phyloP scores from a whole-genome alignment of 2,797 vertebrate species.

The Valencia hispanica region DNA sequence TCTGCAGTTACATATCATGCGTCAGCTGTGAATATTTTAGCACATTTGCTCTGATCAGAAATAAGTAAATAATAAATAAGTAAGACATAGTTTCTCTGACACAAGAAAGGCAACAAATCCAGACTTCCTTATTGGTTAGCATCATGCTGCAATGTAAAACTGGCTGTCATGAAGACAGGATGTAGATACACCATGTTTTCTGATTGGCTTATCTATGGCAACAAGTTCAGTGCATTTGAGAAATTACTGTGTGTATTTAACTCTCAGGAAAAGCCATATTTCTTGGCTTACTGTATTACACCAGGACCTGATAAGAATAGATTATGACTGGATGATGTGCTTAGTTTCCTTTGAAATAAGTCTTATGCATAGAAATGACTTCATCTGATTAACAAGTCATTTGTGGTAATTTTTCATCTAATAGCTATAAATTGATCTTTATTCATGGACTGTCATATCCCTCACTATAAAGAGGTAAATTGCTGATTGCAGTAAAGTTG shows the following conservation, averaged over 20 bases:
- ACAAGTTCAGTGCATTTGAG: conserved; percentile 62
- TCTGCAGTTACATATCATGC: conserved; percentile 46
- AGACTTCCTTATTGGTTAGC: conserved; percentile 49
- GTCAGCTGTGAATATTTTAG: conserved; percentile 29
- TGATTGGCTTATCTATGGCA: conserved; percentile 66
- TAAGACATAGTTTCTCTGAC: conserved; percentile 39
- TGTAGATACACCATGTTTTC: conserved; percentile 57
- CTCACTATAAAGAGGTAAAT: conserved; percentile 11
- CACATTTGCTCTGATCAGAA: conserved; percentile 33
- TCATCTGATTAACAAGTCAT: conserved; percentile 27
- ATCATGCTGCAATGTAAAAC: conserved; percentile 52
- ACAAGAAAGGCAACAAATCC: conserved; percentile 55
- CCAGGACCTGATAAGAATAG: conserved; percentile 38
- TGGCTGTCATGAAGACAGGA: conserved; percentile 54
- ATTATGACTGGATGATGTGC: conserved; percentile 55
- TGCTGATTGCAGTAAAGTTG: conserved; percentile 33
- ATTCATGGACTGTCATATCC: conserved; percentile 19
- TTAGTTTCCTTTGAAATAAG: conserved; percentile 48
- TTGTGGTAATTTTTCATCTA: conserved; percentile 49
- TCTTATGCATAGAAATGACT: conserved; percentile 47
- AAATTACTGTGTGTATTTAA: conserved; percentile 42
- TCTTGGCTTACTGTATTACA: conserved; percentile 46
- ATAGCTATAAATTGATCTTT: conserved; percentile 33
- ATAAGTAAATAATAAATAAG: conserved; percentile 42
- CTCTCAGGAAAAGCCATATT: conserved; percentile 47